phyloP scores from a whole-genome alignment of 2,888 invertebrate genomes.

The Melipona beecheii region DNA sequence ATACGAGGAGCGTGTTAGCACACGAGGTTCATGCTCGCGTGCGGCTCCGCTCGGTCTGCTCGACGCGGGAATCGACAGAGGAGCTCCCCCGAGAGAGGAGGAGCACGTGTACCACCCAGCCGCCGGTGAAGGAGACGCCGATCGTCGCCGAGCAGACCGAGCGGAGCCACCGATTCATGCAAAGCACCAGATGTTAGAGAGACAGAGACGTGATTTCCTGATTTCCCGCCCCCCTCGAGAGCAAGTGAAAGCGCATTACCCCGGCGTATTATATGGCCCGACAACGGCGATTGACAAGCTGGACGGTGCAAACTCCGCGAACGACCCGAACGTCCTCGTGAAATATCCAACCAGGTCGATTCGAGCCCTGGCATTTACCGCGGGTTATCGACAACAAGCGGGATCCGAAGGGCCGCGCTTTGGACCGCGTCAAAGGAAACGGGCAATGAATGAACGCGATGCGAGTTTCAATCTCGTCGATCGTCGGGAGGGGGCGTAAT shows the following conservation, averaged over 20 bases:
- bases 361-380: no score
- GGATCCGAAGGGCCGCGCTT: not conserved
- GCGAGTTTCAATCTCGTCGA: slow-evolving; percentile 22
- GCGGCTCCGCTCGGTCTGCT: slow-evolving; percentile 15
- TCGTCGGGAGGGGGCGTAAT: not conserved
- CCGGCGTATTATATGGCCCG: slow-evolving; percentile 18
- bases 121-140: no score
- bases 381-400: not conserved
- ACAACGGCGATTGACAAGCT: slow-evolving; percentile 55
- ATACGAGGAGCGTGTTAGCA: slow-evolving; percentile 41
- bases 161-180: slow-evolving; percentile 55
- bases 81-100: no score
- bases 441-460: not conserved
- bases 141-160: not conserved
- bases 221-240: slow-evolving; percentile 60
- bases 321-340: no score
- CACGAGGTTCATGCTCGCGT: slow-evolving; percentile 47
- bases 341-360: not conserved
- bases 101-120: not conserved
- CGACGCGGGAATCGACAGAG: not conserved
- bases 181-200: slow-evolving; percentile 77
- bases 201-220: slow-evolving; percentile 80
- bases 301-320: not conserved
- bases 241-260: slow-evolving; percentile 61
- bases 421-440: not conserved